Evolutionary conservation across 2,113 vertebrate species (phyloP), one percentile per base, ranked within the genome.

Genomic region (Platysternon megacephalum): DNA sequence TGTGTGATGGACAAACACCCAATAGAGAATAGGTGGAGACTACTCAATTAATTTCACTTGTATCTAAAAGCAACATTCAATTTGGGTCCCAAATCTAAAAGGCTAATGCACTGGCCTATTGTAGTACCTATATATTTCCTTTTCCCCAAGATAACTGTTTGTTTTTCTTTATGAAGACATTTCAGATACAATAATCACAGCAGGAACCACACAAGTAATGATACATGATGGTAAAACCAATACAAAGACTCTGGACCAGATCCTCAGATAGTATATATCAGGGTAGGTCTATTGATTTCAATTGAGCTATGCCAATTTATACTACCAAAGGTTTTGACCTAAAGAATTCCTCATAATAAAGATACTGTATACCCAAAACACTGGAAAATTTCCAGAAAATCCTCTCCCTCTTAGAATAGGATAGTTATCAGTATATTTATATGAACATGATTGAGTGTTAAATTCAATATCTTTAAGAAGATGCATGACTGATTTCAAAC

Each of bases 361-460:
- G 87, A 80, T 80, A 93, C 88, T 93, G 95, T 87, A 89, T 81
- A 95, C 84, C 87, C n/a, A 48, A 84, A 79, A 24, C 13, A 87
- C 93, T 96, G 95, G 93, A 96, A 93, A 92, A 55, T 61, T 74
- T 95, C 91, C 94, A 95, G 90, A 61, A 65, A 58, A 90, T 16
- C 78, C 19, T 28, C 85, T 79, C 55, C 42, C 86, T 86, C 76
- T 74, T 87, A 58, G 35, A 89, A 72, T 21, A 51, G 51, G 48
- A 52, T 2, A 6, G 78, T 58, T 88, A 55, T 82, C 1, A 3
- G 68, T 76, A 86, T 29, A 28, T 26, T 21, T 5, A 87, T 13
- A 58, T 55, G 82, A 80, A 51, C 0, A 0, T 0, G 22, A 42
- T 42, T 65, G 81, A 52, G 78, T 87, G 88, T 90, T 16, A 87